Percentiles rank a stretch among this genome's conserved stretches.
Conservation (phyloP, 2,888 invertebrate species). For the Pristionchus japonicus region DNA sequence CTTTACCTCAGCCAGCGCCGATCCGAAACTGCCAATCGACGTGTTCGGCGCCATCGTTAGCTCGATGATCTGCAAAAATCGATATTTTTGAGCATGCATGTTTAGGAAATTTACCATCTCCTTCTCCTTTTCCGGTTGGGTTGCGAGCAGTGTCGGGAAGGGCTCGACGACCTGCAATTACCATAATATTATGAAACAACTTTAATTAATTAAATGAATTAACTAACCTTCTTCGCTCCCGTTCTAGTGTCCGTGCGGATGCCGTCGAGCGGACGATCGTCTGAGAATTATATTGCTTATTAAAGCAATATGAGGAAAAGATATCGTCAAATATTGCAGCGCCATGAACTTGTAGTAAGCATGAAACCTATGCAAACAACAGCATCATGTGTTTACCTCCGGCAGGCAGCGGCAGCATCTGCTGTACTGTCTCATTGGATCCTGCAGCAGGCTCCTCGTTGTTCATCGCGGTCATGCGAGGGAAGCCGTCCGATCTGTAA, state of each 20-base stretch:
- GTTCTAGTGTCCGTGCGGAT: constrained; percentile 16
- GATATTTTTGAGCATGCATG: not conserved
- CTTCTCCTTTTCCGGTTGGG: not conserved
- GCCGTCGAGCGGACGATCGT: constrained; percentile 16
- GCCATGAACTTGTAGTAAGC: too few relatives aligned
- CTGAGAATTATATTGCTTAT: not conserved
- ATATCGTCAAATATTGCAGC: too few relatives aligned
- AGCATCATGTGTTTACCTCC: too few relatives aligned
- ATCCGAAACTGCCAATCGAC: not conserved
- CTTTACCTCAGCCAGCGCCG: constrained; percentile 8
- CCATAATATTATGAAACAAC: not conserved
- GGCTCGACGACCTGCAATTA: not conserved
- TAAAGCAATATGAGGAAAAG: too few relatives aligned
- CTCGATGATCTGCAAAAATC: not conserved
- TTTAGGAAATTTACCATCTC: not conserved
- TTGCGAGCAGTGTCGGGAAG: constrained; percentile 7
- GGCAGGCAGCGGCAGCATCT: not conserved
- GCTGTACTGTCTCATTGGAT: not conserved
- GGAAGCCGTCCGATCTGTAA: constrained; percentile 38
- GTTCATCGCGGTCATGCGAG: constrained; percentile 38
- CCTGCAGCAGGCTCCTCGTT: not conserved
- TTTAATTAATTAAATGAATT: not conserved
- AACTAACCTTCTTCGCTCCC: not conserved
- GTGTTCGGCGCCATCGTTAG: constrained; percentile 2
- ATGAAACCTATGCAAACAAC: too few relatives aligned